Percentiles rank a stretch among this genome's conserved stretches.
These are phyloP conservation scores for Macrosteles quadrilineatus DNA, from an alignment of 1,140 invertebrate genomes.

Conservation along the genomic window DNA sequence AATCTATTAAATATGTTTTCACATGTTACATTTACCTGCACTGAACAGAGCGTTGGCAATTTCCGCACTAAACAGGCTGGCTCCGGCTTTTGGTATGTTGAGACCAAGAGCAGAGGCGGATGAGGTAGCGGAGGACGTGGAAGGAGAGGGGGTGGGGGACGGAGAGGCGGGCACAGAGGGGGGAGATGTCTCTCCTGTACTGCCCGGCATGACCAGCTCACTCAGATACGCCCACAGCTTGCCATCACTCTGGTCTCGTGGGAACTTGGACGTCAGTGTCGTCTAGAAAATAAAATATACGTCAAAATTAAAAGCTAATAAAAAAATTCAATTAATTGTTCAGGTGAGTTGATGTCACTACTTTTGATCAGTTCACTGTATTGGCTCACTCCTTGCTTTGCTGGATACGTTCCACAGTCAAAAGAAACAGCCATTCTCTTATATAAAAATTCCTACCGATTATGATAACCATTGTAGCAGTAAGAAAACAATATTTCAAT, in stretches of 20 bases:
- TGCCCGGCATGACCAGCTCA: constrained; percentile 39
- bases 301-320: too few species aligned
- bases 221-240: constrained; percentile 42
- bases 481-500: too few species aligned
- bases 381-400: too few species aligned
- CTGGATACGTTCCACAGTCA: too few species aligned
- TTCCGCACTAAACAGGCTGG: constrained; percentile 36
- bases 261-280: constrained; percentile 44
- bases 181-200: constrained; percentile 18
- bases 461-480: too few species aligned
- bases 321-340: too few species aligned
- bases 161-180: constrained; percentile 7
- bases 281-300: constrained; percentile 34
- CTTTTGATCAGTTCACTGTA: too few species aligned
- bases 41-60: constrained; percentile 42
- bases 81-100: constrained; percentile 21
- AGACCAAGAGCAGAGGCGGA: neutral
- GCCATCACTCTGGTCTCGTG: constrained; percentile 43
- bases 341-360: too few species aligned
- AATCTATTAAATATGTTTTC: too few species aligned
- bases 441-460: too few species aligned
- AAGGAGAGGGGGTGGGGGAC: constrained; percentile 7
- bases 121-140: neutral
- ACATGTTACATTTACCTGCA: constrained; percentile 39
- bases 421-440: too few species aligned